These are phyloP conservation scores for Aphelenchoides avenae DNA, from an alignment of 1,140 invertebrate species.

Conservation along the genomic window DNA sequence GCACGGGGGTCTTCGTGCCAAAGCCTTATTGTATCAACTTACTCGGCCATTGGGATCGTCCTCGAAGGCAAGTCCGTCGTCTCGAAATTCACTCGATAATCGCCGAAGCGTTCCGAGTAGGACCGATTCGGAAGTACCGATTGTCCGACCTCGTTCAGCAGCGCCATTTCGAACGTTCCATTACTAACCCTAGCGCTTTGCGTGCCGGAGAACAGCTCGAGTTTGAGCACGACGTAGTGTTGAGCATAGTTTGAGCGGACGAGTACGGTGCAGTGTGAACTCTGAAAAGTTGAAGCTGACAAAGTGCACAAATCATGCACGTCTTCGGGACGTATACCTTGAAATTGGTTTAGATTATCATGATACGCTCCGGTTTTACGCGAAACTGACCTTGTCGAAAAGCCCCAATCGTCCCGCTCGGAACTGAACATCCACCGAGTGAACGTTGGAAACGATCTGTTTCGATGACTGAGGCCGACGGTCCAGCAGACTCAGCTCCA, in stretches of 20 bases:
- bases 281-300: too few relatives aligned
- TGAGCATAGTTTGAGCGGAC: constrained; percentile 34
- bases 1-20: too few relatives aligned
- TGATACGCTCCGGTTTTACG: too few relatives aligned
- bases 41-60: constrained; percentile 15
- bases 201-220: constrained; percentile 17
- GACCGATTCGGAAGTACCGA: constrained; percentile 13
- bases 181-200: constrained; percentile 1
- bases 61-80: constrained; percentile 9
- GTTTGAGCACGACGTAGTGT: constrained; percentile 17
- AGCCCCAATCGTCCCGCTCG: neutral
- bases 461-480: constrained; percentile 15
- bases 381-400: constrained; percentile 2
- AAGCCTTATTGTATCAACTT: too few relatives aligned
- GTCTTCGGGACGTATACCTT: too few relatives aligned
- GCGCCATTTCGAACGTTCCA: constrained; percentile 19
- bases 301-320: too few relatives aligned
- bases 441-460: constrained; percentile 28
- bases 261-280: too few relatives aligned
- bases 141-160: constrained; percentile 19
- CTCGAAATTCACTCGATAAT: constrained; percentile 23
- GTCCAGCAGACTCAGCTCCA: constrained; percentile 15
- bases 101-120: constrained; percentile 16
- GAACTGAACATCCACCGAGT: constrained; percentile 8
- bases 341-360: too few relatives aligned